These are phyloP conservation scores for Channa striata DNA, from an alignment of 2,797 vertebrate genomes.

Conservation along the genomic window DNA sequence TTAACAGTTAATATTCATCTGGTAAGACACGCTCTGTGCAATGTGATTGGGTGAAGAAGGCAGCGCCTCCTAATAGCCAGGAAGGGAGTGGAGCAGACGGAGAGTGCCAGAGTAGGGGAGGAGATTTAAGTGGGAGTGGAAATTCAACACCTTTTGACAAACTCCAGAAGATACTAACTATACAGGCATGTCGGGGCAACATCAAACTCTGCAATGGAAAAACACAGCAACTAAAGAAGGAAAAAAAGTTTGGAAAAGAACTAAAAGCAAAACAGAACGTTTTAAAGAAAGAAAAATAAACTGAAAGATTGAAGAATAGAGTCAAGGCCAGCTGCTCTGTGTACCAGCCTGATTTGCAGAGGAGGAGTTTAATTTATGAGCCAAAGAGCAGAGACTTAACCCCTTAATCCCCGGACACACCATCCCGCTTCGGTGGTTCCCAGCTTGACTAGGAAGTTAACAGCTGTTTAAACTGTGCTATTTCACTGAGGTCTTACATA, in stretches of 20 bases:
- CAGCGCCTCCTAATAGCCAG: slow-evolving; percentile 72
- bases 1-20: slow-evolving; percentile 58
- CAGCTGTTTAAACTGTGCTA: slow-evolving; percentile 25
- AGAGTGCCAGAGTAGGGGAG: slow-evolving; percentile 59
- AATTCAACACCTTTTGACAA: slow-evolving; percentile 74
- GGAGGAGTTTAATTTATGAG: slow-evolving; percentile 50
- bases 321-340: slow-evolving; percentile 64
- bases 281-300: slow-evolving; percentile 29
- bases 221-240: slow-evolving; percentile 34
- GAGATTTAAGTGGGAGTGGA: slow-evolving; percentile 67
- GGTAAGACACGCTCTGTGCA: slow-evolving; percentile 54
- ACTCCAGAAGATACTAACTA: slow-evolving; percentile 66
- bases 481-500: slow-evolving; percentile 12
- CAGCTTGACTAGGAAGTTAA: slow-evolving; percentile 34
- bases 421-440: slow-evolving; percentile 21
- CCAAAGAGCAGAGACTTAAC: slow-evolving; percentile 65
- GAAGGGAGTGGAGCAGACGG: slow-evolving; percentile 64
- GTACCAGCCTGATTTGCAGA: slow-evolving; percentile 56
- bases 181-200: slow-evolving; percentile 72
- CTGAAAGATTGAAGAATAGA: slow-evolving; percentile 35
- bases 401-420: slow-evolving; percentile 54
- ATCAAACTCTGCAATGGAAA: slow-evolving; percentile 46
- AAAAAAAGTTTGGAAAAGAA: slow-evolving; percentile 17
- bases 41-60: slow-evolving; percentile 69
- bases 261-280: slow-evolving; percentile 22